Conservation (phyloP, 2,113 vertebrate species). For the Heterochromis multidens region DNA sequence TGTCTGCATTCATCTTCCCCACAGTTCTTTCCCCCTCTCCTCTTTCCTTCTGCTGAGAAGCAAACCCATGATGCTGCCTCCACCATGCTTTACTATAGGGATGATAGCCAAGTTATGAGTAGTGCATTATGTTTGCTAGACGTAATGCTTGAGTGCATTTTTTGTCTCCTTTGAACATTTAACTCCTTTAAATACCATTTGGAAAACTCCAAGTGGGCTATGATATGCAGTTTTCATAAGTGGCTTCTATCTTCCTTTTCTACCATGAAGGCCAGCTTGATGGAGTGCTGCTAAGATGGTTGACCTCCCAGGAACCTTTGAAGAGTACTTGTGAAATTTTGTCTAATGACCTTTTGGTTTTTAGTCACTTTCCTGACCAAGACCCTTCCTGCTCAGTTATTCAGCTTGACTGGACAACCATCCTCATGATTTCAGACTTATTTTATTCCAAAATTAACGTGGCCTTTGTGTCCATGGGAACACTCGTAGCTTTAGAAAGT, state of each 20-base stretch:
- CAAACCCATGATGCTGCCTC: not conserved
- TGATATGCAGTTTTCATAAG: not conserved
- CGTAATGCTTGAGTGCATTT: not conserved
- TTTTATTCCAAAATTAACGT: not conserved
- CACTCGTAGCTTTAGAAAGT: not conserved
- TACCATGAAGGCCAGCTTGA: not conserved
- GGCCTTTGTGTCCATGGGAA: not conserved
- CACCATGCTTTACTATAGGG: not conserved
- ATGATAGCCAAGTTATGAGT: not conserved
- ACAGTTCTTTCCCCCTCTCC: not conserved
- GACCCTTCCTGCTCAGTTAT: not conserved
- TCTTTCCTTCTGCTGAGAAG: not conserved
- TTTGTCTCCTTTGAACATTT: too few species aligned
- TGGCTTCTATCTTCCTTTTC: not conserved
- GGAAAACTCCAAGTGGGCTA: not conserved
- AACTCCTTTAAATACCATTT: not conserved
- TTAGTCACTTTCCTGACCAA: not conserved
- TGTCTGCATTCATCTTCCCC: not conserved
- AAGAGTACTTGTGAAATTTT: not conserved
- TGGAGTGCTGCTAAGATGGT: not conserved
- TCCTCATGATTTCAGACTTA: not conserved
- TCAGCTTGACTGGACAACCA: not conserved
- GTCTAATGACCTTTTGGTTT: not conserved
- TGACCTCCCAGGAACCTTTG: not conserved
- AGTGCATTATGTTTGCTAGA: not conserved